phyloP scores from a whole-genome alignment of 2,797 vertebrate genomes.

The Hephaestus fuliginosus region DNA sequence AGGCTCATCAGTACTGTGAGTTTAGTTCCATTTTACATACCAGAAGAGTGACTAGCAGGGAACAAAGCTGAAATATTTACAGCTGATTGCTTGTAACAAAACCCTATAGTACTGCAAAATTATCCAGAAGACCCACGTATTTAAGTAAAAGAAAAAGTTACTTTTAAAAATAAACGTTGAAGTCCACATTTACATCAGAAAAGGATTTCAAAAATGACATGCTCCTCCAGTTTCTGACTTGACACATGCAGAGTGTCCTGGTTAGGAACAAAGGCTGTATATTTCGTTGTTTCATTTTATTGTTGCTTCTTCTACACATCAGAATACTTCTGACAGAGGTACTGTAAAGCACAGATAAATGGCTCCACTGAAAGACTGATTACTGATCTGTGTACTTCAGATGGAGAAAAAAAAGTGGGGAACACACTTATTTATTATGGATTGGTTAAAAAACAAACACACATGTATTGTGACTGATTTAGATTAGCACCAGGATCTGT shows the following conservation, averaged over 20 bases:
- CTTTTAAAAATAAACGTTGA: not conserved
- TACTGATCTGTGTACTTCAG: slow-evolving; percentile 47
- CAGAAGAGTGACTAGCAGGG: not conserved
- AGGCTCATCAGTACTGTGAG: not conserved
- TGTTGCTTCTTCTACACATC: not conserved
- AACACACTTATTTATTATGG: slow-evolving; percentile 58
- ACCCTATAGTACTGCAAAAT: not conserved
- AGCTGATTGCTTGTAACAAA: not conserved
- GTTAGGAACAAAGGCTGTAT: not conserved
- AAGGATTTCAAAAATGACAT: not conserved
- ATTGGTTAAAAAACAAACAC: slow-evolving; percentile 64
- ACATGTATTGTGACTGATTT: slow-evolving; percentile 57
- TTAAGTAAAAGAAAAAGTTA: not conserved
- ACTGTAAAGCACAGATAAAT: slow-evolving; percentile 11
- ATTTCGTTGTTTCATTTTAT: slow-evolving; percentile 1
- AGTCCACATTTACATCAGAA: not conserved
- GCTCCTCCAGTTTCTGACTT: not conserved
- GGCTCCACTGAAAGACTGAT: slow-evolving; percentile 53
- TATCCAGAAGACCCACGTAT: not conserved
- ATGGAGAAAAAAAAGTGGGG: slow-evolving; percentile 11
- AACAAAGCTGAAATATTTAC: not conserved
- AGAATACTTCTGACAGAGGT: not conserved
- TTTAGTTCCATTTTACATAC: slow-evolving; percentile 2
- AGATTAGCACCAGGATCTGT: slow-evolving; percentile 50
- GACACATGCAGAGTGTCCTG: not conserved